phyloP scores from a whole-genome alignment of 2,888 invertebrate genomes.

The Liposcelis brunnea region DNA sequence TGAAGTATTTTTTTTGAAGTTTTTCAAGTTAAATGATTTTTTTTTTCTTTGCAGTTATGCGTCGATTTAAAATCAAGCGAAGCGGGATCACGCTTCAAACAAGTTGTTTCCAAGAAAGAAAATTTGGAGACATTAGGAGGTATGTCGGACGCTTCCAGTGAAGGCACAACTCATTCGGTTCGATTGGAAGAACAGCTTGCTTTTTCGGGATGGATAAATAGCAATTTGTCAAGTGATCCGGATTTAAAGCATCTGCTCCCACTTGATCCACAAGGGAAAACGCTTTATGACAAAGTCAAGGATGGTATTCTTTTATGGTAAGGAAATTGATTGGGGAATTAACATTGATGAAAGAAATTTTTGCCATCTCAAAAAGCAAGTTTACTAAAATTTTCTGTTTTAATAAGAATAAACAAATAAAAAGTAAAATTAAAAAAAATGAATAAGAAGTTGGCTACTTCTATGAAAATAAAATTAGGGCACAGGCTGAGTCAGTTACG shows the following conservation, averaged over 20 bases:
- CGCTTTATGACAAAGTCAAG: constrained; percentile 81
- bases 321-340: constrained; percentile 20
- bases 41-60: constrained; percentile 40
- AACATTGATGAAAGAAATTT: not conserved
- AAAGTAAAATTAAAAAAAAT: not conserved
- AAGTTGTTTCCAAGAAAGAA: constrained; percentile 77
- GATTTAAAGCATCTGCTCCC: constrained; percentile 82
- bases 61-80: constrained; percentile 76
- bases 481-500: no score
- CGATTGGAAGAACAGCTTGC: constrained; percentile 89
- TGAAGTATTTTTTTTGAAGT: no score
- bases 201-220: constrained; percentile 98
- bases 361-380: not conserved
- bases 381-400: not conserved
- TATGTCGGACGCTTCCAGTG: constrained; percentile 84
- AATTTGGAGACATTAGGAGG: constrained; percentile 85
- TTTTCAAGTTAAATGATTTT: no score
- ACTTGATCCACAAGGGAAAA: constrained; percentile 78
- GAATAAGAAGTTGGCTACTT: no score
- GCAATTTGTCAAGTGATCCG: constrained; percentile 72
- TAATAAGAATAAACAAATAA: not conserved
- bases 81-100: constrained; percentile 83
- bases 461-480: no score
- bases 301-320: constrained; percentile 92
- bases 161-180: constrained; percentile 93